Conservation (phyloP, 2,797 vertebrate genomes). For the Crenichthys baileyi region DNA sequence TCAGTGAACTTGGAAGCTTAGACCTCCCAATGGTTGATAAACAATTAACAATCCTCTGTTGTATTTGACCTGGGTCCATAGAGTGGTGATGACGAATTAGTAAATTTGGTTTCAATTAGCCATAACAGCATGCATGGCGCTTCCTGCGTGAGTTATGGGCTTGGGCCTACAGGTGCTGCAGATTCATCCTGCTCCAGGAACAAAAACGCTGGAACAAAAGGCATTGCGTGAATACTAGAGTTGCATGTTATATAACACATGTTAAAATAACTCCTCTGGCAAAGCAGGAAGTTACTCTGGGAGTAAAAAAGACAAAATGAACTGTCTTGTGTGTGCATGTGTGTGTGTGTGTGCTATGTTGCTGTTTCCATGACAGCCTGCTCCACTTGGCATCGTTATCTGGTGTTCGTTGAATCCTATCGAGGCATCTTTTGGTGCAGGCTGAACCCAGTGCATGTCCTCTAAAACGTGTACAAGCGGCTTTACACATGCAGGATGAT, state of each 20-base stretch:
- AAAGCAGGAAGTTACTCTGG: slow-evolving; percentile 68
- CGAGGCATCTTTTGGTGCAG: slow-evolving; percentile 3
- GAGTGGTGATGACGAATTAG: slow-evolving; percentile 31
- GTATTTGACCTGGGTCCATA: slow-evolving; percentile 5
- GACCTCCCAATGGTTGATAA: slow-evolving; percentile 8
- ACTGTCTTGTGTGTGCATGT: slow-evolving; percentile 69
- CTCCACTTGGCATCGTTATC: slow-evolving; percentile 66
- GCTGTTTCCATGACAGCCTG: slow-evolving; percentile 82
- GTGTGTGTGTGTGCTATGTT: slow-evolving; percentile 75
- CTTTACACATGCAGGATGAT: background rate
- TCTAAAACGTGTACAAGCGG: background rate
- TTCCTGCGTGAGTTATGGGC: background rate
- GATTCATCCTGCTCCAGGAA: slow-evolving; percentile 24
- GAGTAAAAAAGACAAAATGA: slow-evolving; percentile 55
- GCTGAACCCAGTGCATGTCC: background rate
- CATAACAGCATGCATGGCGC: background rate
- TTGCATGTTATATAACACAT: slow-evolving; percentile 75
- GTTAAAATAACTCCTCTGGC: slow-evolving; percentile 78
- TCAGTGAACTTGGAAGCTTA: background rate
- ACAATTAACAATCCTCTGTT: slow-evolving; percentile 4
- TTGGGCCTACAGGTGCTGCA: slow-evolving; percentile 18
- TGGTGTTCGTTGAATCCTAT: slow-evolving; percentile 40
- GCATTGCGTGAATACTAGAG: slow-evolving; percentile 54
- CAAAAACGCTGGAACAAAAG: slow-evolving; percentile 35
- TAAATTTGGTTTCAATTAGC: slow-evolving; percentile 44